These are phyloP conservation scores for Scaptomyza hsui DNA, from an alignment of 1,140 invertebrate species.

Conservation along the genomic window DNA sequence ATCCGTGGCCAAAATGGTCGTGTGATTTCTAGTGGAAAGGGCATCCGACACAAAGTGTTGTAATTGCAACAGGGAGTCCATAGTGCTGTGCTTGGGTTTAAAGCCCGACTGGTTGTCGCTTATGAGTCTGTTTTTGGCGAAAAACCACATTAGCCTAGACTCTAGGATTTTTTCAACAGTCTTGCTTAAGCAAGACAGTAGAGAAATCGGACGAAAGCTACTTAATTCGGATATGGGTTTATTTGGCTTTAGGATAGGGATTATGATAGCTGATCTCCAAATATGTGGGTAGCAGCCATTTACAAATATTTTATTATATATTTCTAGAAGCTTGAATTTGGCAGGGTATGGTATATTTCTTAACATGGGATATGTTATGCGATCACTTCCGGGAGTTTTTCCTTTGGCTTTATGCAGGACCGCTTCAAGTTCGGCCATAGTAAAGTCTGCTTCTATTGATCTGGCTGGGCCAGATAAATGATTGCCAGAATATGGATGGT, in stretches of 20 bases:
- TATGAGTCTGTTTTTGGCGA: constrained; percentile 21
- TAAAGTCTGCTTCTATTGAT: constrained; percentile 1
- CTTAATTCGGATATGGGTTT: too few relatives aligned
- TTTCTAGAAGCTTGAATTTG: constrained; percentile 5
- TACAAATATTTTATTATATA: constrained; percentile 2
- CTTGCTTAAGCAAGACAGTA: constrained; percentile 26
- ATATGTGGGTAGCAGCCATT: background rate
- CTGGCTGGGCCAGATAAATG: background rate
- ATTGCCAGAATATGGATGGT: background rate
- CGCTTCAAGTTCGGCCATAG: constrained; percentile 11
- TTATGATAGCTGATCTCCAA: too few relatives aligned
- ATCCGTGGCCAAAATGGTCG: too few relatives aligned
- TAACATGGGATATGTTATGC: constrained; percentile 27
- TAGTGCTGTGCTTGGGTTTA: constrained; percentile 30
- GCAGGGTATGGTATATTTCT: constrained; percentile 9
- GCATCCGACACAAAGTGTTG: constrained; percentile 31
- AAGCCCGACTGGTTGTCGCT: constrained; percentile 33
- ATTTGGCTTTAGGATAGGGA: too few relatives aligned
- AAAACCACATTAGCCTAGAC: constrained; percentile 26
- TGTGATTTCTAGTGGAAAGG: too few relatives aligned
- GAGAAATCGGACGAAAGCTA: constrained; percentile 31
- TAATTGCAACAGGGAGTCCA: constrained; percentile 32
- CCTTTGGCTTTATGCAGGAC: constrained; percentile 11
- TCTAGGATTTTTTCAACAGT: constrained; percentile 41
- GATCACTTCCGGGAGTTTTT: constrained; percentile 15